These are phyloP conservation scores for Eurois occulta DNA, from an alignment of 2,888 invertebrate species.

Conservation along the genomic window DNA sequence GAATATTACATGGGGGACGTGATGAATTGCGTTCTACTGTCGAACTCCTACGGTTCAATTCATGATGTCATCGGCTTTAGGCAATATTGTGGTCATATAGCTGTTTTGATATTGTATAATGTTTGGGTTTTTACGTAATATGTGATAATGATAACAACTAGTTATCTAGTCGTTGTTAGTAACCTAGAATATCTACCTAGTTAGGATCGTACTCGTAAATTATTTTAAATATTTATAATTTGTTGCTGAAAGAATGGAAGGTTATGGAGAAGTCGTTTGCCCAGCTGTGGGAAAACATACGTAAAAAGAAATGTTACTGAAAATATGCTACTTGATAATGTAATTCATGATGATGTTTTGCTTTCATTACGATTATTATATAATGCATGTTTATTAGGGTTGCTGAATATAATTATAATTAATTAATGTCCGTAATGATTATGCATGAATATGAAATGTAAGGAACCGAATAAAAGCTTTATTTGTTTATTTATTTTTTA, in stretches of 20 bases:
- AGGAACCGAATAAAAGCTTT: too few relatives aligned
- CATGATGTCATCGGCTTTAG: conserved; percentile 33
- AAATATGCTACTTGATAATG: not conserved
- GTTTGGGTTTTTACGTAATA: not conserved
- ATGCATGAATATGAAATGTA: too few relatives aligned
- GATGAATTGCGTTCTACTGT: conserved; percentile 41
- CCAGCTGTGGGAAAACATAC: not conserved
- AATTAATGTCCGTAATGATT: too few relatives aligned
- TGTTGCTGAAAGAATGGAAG: not conserved
- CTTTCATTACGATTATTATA: too few relatives aligned
- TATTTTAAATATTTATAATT: not conserved
- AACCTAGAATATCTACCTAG: not conserved
- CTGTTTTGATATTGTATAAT: not conserved
- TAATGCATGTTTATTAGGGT: too few relatives aligned
- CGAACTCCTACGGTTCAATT: conserved; percentile 20
- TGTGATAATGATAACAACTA: not conserved
- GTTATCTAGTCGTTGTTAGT: not conserved
- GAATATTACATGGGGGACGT: conserved; percentile 56
- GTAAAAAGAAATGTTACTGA: not conserved
- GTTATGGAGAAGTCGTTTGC: not conserved
- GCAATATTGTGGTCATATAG: not conserved
- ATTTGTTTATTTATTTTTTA: too few relatives aligned
- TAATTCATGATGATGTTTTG: not conserved
- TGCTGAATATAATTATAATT: too few relatives aligned
- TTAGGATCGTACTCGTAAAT: not conserved